Evolutionary conservation across 2,113 vertebrate genomes (phyloP).

Genomic region (Rhabdornis inornatus): DNA sequence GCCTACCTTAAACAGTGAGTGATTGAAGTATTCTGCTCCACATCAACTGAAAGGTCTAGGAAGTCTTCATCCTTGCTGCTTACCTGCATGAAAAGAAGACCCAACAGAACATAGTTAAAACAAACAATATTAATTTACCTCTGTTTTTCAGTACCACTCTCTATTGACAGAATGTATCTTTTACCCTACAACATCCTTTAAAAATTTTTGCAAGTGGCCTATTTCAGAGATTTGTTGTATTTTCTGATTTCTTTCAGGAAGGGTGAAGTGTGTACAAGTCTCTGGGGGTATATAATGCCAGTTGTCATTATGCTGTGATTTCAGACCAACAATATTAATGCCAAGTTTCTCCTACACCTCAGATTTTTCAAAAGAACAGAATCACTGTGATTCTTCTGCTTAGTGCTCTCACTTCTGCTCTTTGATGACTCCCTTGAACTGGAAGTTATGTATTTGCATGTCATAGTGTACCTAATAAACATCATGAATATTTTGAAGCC

Average conservation of each 20-base stretch:
- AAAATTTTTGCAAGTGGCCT: neutral
- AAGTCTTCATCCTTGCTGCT: constrained; percentile 88
- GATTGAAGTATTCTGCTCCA: constrained; percentile 86
- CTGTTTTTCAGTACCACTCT: neutral
- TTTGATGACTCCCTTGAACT: neutral
- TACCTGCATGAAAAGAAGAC: constrained; percentile 67
- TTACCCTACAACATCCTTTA: neutral
- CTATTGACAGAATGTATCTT: neutral
- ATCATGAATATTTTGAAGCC: neutral
- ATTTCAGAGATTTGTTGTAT: neutral
- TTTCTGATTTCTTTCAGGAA: neutral
- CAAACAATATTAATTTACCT: neutral
- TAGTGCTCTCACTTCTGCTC: neutral
- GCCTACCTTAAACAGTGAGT: constrained; percentile 83
- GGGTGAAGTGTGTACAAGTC: neutral
- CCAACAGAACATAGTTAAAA: neutral
- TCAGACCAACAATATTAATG: neutral
- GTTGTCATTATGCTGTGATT: neutral
- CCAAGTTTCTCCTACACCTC: neutral
- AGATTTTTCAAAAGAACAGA: neutral
- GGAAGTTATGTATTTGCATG: neutral
- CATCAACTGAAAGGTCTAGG: constrained; percentile 85
- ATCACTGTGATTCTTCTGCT: neutral
- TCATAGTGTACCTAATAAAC: neutral
- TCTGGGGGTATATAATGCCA: neutral